A percentile compares a stretch with the other conserved stretches of the same genome.
Conservation (phyloP, 2,888 invertebrate genomes). For the Nemotelus pantherinus region DNA sequence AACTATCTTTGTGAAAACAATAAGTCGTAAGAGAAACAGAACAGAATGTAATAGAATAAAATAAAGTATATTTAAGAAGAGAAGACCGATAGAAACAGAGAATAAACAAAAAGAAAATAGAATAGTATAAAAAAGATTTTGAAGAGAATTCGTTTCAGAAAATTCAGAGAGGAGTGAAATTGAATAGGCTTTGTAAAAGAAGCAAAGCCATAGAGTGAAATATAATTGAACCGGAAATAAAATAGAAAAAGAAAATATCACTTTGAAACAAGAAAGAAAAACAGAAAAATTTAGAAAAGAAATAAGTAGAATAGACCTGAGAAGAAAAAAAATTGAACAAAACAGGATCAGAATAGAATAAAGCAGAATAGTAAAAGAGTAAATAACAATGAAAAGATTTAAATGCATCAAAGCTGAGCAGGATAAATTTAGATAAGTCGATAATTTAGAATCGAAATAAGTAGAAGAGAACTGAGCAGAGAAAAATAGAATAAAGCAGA, state of each 20-base stretch:
- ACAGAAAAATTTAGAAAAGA: too few relatives aligned
- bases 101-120: neutral
- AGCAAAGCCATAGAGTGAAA: neutral
- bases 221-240: neutral
- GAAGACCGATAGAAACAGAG: neutral
- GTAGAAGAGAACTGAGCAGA: neutral
- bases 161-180: neutral
- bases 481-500: neutral
- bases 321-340: neutral
- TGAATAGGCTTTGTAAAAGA: neutral
- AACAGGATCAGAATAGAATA: neutral
- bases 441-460: too few relatives aligned
- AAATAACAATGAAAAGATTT: neutral
- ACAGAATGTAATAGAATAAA: neutral
- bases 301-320: neutral
- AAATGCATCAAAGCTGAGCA: too few relatives aligned
- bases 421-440: too few relatives aligned
- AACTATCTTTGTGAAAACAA: too few relatives aligned
- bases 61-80: neutral
- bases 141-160: too few relatives aligned
- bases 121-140: neutral
- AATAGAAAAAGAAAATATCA: neutral
- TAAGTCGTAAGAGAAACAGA: neutral
- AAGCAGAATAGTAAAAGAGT: too few relatives aligned
- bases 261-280: too few relatives aligned